These are phyloP conservation scores for Limnephilus marmoratus DNA, from an alignment of 2,888 invertebrate species.

Conservation along the genomic window DNA sequence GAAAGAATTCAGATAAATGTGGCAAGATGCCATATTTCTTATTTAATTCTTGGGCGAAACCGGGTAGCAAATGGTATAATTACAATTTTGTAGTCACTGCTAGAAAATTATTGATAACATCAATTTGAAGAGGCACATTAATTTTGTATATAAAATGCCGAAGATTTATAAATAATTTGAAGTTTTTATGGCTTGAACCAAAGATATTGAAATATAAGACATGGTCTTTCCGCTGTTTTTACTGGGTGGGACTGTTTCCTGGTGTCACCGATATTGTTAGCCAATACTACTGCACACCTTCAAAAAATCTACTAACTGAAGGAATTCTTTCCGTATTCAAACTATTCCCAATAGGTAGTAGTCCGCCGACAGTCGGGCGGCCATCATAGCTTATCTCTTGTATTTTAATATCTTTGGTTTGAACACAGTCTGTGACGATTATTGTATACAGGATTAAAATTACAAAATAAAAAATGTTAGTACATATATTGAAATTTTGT, in stretches of 20 bases:
- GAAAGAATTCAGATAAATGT: not conserved
- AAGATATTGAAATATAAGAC: too few relatives aligned
- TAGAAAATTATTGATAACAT: not conserved
- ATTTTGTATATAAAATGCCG: not conserved
- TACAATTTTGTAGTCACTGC: not conserved
- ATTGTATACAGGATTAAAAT: not conserved
- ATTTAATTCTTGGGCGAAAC: not conserved
- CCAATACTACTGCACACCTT: too few relatives aligned
- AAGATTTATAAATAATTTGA: not conserved
- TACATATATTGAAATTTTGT: not conserved
- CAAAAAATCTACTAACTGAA: too few relatives aligned
- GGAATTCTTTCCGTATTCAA: too few relatives aligned
- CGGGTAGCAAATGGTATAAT: not conserved
- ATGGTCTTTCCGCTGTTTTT: too few relatives aligned
- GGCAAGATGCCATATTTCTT: not conserved
- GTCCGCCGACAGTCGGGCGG: too few relatives aligned
- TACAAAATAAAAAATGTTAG: too few relatives aligned
- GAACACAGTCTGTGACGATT: not conserved
- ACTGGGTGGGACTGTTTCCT: too few relatives aligned
- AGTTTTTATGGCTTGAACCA: not conserved
- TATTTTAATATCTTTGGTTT: not conserved
- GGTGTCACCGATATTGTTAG: too few relatives aligned
- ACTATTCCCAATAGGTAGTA: too few relatives aligned
- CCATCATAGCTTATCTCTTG: too few relatives aligned
- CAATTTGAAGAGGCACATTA: not conserved